Base-by-base conservation (phyloP, 2,113 vertebrate species). In the Vulpes vulpes region DNA sequence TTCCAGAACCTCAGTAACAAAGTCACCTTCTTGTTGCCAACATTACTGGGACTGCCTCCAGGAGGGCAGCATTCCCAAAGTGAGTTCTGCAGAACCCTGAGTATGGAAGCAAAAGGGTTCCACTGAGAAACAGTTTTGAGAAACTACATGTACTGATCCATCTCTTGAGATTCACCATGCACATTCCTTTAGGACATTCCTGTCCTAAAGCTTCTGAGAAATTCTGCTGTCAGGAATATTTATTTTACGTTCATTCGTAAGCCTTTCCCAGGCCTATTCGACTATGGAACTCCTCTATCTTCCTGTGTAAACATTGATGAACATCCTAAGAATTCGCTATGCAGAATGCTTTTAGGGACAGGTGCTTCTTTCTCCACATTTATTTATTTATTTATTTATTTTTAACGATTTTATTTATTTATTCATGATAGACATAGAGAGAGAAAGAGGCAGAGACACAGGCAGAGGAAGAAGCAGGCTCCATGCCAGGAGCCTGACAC, bases 281-380 rank as follows among this genome's bases (percentile, higher is more conserved):
- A 71, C 32, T 9, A 1, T 35, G 16, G 25, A 60, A 35, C 12
- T 32, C 79, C 25, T 79, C 25, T 73, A 3, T n/a, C 73, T 87
- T 79, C 89, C 65, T 65, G 5, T 10, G 71, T 65, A 38, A 92
- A 64, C 59, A 76, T 81, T 57, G 69, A 57, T 49, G 19, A 57
- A 12, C 76, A 78, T 30, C 82, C 57, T 38, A 74, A 38, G n/a
- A 67, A 80, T 71, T 80, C 83, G 87, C 94, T 25, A 53, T 23
- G 74, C 60, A 51, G 51, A 82, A 71, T 30, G 9, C 51, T 65
- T 89, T 59, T 49, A 73, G 55, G 74, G 27, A 53, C 87, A n/a
- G 9, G 51, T 51, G 27, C 32, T 97, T 67, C 59, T 91, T 74
- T 94, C 35, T n/a, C 71, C 7, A 60, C 76, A 55, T 79, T 81